Conservation (phyloP, 2,113 vertebrate genomes). For the Odobenus rosmarus region DNA sequence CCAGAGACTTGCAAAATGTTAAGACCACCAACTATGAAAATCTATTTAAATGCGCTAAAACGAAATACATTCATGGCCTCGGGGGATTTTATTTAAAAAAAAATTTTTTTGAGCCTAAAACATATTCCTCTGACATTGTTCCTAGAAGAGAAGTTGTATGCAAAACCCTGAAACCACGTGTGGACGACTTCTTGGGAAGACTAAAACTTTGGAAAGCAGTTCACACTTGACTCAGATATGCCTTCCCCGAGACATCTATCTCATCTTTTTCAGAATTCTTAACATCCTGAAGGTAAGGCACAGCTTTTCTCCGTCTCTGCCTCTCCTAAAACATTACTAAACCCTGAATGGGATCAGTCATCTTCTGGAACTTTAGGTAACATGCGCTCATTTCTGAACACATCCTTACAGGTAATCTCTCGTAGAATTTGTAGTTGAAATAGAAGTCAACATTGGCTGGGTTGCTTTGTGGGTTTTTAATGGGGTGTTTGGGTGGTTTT, state of each 20-base stretch:
- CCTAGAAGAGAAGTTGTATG: background rate
- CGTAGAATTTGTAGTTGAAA: background rate
- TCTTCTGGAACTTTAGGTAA: background rate
- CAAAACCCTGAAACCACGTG: background rate
- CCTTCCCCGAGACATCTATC: too few relatives aligned
- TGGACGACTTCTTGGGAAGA: background rate
- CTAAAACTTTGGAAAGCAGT: accelerated
- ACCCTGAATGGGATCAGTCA: background rate
- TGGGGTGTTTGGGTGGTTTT: too few relatives aligned
- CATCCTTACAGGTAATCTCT: background rate
- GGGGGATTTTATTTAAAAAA: too few relatives aligned
- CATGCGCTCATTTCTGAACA: background rate
- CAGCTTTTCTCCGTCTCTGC: background rate
- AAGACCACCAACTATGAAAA: background rate
- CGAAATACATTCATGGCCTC: background rate
- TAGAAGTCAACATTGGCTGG: accelerated
- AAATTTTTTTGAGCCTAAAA: background rate
- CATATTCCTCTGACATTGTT: background rate
- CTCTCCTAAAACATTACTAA: background rate
- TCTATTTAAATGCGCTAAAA: background rate
- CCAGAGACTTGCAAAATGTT: background rate
- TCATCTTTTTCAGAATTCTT: background rate
- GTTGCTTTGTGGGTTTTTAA: background rate
- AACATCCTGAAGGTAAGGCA: background rate
- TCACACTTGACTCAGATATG: accelerated